These are phyloP conservation scores for Anastrepha ludens DNA, from an alignment of 1,140 invertebrate genomes.

Conservation along the genomic window DNA sequence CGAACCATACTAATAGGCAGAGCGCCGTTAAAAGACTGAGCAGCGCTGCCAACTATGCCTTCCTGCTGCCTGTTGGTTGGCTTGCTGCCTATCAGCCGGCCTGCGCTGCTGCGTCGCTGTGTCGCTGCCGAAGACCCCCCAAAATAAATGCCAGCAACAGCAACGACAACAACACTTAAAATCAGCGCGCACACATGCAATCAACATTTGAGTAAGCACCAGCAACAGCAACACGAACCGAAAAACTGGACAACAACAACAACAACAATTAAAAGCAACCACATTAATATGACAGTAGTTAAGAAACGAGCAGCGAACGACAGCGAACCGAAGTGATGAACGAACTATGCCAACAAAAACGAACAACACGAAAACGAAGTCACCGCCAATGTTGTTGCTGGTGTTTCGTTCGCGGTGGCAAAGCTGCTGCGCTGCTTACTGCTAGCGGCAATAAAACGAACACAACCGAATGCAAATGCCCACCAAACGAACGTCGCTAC, in stretches of 20 bases:
- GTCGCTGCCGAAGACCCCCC: constrained; percentile 42
- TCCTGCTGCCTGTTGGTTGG: neutral
- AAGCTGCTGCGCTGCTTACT: neutral
- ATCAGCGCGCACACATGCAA: constrained; percentile 35
- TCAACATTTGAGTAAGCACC: neutral
- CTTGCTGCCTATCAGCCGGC: neutral
- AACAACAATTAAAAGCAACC: constrained; percentile 36
- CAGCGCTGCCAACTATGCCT: constrained; percentile 25
- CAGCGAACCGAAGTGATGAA: constrained; percentile 10
- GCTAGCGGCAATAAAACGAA: constrained; percentile 15
- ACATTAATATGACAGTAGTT: constrained; percentile 48
- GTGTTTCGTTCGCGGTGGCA: neutral
- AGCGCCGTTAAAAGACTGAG: constrained; percentile 50
- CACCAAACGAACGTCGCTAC: neutral
- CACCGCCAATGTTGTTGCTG: neutral
- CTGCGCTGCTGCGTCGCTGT: neutral
- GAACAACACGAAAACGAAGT: constrained; percentile 25
- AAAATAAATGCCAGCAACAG: constrained; percentile 40
- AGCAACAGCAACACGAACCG: neutral
- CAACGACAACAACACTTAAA: constrained; percentile 37
- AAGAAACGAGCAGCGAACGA: constrained; percentile 46
- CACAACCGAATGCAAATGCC: constrained; percentile 27
- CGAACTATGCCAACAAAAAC: neutral
- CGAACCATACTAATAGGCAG: constrained; percentile 36
- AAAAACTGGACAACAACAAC: constrained; percentile 24